Evolutionary conservation across 2,797 vertebrate genomes (phyloP), one percentile per base, ranked within the genome.

Genomic region (Rhodeus uyekii): DNA sequence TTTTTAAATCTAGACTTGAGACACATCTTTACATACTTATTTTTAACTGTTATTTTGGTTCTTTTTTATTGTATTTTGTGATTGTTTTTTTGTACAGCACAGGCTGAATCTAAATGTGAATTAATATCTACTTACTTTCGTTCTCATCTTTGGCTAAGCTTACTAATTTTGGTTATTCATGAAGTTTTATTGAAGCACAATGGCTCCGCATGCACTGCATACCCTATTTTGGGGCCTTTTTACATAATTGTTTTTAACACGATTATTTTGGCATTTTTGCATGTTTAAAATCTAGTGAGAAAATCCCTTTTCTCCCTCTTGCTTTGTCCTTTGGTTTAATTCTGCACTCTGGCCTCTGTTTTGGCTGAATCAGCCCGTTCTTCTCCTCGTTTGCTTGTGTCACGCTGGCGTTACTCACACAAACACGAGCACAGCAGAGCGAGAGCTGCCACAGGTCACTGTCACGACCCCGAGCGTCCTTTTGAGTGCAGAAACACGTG

Each of bases 361-460:
- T 90, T 78, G 89, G 91, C 90, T 93, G 90, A 93, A 88, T 93
- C 90, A 89, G 90, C 86, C 46, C 76, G 84, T 86, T 89, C 73
- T 83, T 90, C 89, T 84, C 89, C 83, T 89, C 80, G 87, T 58
- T 65, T 39, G 86, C 85, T 78, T 74, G 84, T 91, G 90, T 93
- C 90, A 89, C 85, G 79, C 80, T 91, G 87, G 89, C 91, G 90
- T 87, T 75, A 68, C 55, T 44, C 65, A 78, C 7, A 46, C 39
- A 65, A 19, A 44, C 60, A 58, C 29, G 22, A 22, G 80, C 72
- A 53, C 42, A 69, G 58, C 90, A 81, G 85, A 87, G 88, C 64
- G 46, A 34, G 87, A 83, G 88, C 87, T 89, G 85, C 63, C 82
- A 82, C 87, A 86, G 87, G 89, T 85, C 53, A 61, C 58, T 60